A percentile compares a stretch with the other conserved stretches of the same genome.
Evolutionary conservation across 2,888 invertebrate species (phyloP).

Genomic region (Drosophila longiperda): DNA sequence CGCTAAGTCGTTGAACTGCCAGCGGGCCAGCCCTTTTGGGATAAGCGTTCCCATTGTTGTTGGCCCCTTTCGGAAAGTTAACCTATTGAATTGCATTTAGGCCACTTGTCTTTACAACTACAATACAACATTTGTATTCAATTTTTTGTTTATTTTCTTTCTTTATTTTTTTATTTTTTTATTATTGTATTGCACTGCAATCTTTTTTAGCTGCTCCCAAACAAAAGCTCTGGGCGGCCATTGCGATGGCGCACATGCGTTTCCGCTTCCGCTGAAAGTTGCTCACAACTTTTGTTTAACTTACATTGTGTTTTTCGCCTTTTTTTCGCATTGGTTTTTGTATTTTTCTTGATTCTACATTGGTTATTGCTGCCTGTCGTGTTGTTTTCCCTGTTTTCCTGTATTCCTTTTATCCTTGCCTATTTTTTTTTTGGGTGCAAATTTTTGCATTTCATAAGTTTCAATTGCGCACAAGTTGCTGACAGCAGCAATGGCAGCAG

Average conservation of each 20-base stretch:
- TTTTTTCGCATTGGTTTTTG: not conserved
- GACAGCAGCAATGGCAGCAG: slow-evolving; percentile 58
- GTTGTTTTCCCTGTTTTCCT: slow-evolving; percentile 22
- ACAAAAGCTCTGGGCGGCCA: slow-evolving; percentile 50
- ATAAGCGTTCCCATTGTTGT: slow-evolving; percentile 58
- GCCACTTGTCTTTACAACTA: slow-evolving; percentile 54
- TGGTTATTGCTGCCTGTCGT: slow-evolving; percentile 59
- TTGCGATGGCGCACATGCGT: slow-evolving; percentile 69
- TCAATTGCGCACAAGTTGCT: slow-evolving; percentile 78
- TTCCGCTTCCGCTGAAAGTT: slow-evolving; percentile 68
- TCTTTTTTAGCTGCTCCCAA: slow-evolving; percentile 21
- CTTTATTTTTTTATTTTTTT: not conserved
- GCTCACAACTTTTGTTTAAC: slow-evolving; percentile 72
- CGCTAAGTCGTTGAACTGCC: slow-evolving; percentile 61
- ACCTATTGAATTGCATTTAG: slow-evolving; percentile 73
- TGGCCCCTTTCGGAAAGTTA: slow-evolving; percentile 36
- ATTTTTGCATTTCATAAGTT: slow-evolving; percentile 75
- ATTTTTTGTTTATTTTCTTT: slow-evolving; percentile 1
- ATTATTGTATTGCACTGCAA: slow-evolving; percentile 3
- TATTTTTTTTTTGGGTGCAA: slow-evolving; percentile 27
- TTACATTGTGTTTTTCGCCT: slow-evolving; percentile 51
- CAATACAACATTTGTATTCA: slow-evolving; percentile 46
- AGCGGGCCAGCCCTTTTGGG: not conserved
- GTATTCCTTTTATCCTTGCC: not conserved
- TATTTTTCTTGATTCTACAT: slow-evolving; percentile 49